Percentiles rank a stretch among this genome's conserved stretches.
phyloP scores from a whole-genome alignment of 2,113 vertebrate species.

The Panthera leo region DNA sequence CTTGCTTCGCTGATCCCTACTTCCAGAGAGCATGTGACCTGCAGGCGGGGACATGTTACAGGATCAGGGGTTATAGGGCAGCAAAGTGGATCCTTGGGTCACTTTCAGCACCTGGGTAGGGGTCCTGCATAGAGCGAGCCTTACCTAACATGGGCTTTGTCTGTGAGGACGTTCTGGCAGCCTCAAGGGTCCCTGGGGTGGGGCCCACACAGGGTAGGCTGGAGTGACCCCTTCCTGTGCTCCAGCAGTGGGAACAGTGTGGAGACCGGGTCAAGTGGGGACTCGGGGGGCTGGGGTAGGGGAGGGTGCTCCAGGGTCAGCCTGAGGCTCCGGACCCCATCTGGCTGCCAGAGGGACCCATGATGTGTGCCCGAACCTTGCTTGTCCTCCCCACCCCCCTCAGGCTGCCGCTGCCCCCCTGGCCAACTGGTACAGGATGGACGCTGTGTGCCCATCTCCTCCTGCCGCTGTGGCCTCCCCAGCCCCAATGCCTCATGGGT shows the following conservation, averaged over 20 bases:
- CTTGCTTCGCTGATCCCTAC: background rate
- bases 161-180: no score
- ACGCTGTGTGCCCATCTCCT: constrained; percentile 83
- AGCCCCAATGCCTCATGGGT: constrained; percentile 84
- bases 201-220: background rate
- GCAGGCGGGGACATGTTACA: rapidly evolving
- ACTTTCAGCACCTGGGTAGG: background rate
- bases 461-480: constrained; percentile 90
- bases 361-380: rapidly evolving
- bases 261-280: background rate
- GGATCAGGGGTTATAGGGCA: background rate
- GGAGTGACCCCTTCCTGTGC: background rate
- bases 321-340: background rate
- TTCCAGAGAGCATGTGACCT: background rate
- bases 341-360: background rate
- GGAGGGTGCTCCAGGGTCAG: background rate
- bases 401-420: constrained; percentile 91
- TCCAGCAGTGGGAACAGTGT: background rate
- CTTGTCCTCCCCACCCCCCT: rapidly evolving
- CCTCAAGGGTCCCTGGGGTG: background rate
- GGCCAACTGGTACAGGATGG: constrained; percentile 90
- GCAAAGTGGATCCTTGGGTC: background rate
- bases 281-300: background rate
- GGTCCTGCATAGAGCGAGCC: background rate
- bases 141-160: background rate